Percentiles rank a stretch among this genome's conserved stretches.
phyloP scores from a whole-genome alignment of 2,797 vertebrate species.

The Sebastes oblongus region DNA sequence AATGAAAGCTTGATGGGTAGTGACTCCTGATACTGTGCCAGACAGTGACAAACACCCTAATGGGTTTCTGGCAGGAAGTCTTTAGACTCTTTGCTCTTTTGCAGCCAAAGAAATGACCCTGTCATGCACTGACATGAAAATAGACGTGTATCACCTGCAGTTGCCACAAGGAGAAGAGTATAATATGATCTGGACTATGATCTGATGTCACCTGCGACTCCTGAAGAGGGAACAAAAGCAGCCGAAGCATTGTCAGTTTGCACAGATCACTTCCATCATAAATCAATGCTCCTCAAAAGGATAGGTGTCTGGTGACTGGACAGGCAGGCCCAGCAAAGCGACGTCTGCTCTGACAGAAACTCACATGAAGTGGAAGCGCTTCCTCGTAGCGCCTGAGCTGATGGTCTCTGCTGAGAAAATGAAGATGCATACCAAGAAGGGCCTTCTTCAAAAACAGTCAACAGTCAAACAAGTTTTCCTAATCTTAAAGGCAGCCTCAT shows the following conservation, averaged over 20 bases:
- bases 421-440: neutral
- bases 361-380: slow-evolving; percentile 26
- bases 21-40: slow-evolving; percentile 63
- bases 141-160: slow-evolving; percentile 27
- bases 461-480: neutral
- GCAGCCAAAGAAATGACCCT: slow-evolving; percentile 33
- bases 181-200: slow-evolving; percentile 34
- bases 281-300: slow-evolving; percentile 71
- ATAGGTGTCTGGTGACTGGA: slow-evolving; percentile 81
- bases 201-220: slow-evolving; percentile 60
- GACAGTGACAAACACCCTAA: slow-evolving; percentile 63
- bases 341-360: slow-evolving; percentile 54
- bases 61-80: slow-evolving; percentile 55
- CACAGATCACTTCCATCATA: slow-evolving; percentile 81
- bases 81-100: slow-evolving; percentile 49
- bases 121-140: slow-evolving; percentile 30
- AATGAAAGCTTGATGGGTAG: slow-evolving; percentile 58
- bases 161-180: slow-evolving; percentile 46
- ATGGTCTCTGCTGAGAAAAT: slow-evolving; percentile 25
- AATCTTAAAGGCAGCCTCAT: neutral
- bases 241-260: slow-evolving; percentile 51
- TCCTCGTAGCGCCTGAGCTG: neutral
- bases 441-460: neutral
- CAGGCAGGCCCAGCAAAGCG: slow-evolving; percentile 56
- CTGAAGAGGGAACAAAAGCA: slow-evolving; percentile 60